phyloP scores from a whole-genome alignment of 35 echinoderm and acorn worm species.

The Hemicentrotus pulcherrimus region DNA sequence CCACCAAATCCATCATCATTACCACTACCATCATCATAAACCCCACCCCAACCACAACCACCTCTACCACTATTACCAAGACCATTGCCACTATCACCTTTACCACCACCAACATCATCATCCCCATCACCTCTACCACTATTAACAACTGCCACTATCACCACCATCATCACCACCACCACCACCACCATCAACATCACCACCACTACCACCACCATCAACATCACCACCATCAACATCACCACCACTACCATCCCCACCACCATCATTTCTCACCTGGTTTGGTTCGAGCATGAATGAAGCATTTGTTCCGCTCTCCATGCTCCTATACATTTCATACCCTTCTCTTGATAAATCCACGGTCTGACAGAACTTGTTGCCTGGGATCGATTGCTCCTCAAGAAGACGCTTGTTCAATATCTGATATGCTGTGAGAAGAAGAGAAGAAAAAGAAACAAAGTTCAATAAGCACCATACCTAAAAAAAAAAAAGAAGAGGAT shows the following conservation, averaged over 20 bases:
- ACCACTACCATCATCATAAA: too few relatives aligned
- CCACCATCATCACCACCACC: background rate
- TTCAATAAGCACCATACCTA: too few relatives aligned
- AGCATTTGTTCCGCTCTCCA: constrained; percentile 30
- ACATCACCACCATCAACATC: background rate
- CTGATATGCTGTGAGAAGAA: constrained; percentile 56
- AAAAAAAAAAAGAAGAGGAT: too few relatives aligned
- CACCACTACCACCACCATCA: background rate
- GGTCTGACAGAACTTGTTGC: constrained; percentile 67
- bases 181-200: background rate
- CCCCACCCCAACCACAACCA: too few relatives aligned
- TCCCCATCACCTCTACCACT: too few relatives aligned
- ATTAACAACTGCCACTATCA: too few relatives aligned
- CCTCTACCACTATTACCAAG: too few relatives aligned
- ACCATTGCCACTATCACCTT: too few relatives aligned
- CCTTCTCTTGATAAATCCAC: constrained; percentile 71
- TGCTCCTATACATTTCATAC: constrained; percentile 48
- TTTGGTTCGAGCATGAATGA: constrained; percentile 79
- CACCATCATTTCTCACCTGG: constrained; percentile 58
- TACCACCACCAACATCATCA: too few relatives aligned
- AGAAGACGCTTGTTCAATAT: constrained; percentile 61
- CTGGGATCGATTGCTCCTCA: constrained; percentile 46
- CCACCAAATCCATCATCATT: too few relatives aligned
- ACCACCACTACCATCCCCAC: background rate
- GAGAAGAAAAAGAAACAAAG: background rate